Percentiles rank a stretch among this genome's conserved stretches.
These are phyloP conservation scores for Chymomyza fuscimana DNA, from an alignment of 2,888 invertebrate genomes.

Conservation along the genomic window DNA sequence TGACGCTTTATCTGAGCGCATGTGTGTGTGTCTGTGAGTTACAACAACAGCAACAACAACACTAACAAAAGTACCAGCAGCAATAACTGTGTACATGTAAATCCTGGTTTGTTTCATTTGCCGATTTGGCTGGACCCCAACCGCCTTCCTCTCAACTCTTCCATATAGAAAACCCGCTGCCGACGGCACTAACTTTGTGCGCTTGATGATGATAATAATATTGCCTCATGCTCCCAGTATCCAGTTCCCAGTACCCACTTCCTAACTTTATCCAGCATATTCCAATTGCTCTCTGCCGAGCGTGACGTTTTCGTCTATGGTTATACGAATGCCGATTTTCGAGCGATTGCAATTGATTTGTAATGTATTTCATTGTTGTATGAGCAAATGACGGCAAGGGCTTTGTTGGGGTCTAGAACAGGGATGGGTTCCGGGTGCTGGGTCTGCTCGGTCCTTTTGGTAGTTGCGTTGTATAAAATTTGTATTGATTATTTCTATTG, in stretches of 20 bases:
- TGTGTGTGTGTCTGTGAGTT: conserved; percentile 8
- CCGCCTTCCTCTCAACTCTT: not conserved
- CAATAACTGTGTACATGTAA: conserved; percentile 75
- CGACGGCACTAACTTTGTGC: conserved; percentile 70
- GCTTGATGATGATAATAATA: conserved; percentile 73
- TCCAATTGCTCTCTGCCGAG: conserved; percentile 2
- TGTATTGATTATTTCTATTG: conserved; percentile 74
- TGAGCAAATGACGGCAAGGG: conserved; percentile 4
- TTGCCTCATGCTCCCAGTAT: conserved; percentile 55
- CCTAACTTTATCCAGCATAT: conserved; percentile 28
- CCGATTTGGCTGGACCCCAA: conserved; percentile 61
- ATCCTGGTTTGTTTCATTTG: conserved; percentile 75
- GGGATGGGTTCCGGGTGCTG: not conserved
- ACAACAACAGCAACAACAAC: conserved; percentile 13
- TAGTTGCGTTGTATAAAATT: conserved; percentile 60
- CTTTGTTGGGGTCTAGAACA: not conserved
- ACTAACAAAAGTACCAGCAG: conserved; percentile 41
- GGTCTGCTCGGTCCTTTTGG: not conserved
- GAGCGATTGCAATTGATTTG: conserved; percentile 75
- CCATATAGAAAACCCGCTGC: conserved; percentile 35
- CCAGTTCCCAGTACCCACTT: too few relatives aligned
- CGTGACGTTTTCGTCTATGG: conserved; percentile 54
- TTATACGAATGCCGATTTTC: conserved; percentile 73
- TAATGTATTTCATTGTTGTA: conserved; percentile 72
- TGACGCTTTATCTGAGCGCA: conserved; percentile 13